These are phyloP conservation scores for Pyrocoelia pectoralis DNA, from an alignment of 2,888 invertebrate genomes.

Conservation along the genomic window DNA sequence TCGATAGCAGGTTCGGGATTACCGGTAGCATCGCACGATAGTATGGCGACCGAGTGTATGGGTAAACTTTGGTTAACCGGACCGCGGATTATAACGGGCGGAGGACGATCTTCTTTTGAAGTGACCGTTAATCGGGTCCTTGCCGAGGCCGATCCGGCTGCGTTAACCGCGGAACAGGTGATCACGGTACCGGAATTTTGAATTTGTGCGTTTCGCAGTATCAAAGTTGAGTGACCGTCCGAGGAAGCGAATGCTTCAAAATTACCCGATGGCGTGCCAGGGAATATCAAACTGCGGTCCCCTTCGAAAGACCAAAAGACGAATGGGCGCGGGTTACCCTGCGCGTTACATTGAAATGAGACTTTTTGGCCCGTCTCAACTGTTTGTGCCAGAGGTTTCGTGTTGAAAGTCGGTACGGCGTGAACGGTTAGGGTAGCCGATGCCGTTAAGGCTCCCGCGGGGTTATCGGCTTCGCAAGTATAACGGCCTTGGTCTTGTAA, in stretches of 20 bases:
- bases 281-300: constrained; percentile 81
- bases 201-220: constrained; percentile 70
- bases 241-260: constrained; percentile 74
- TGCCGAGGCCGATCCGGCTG: constrained; percentile 82
- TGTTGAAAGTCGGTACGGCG: constrained; percentile 73
- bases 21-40: constrained; percentile 85
- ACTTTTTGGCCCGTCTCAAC: constrained; percentile 76
- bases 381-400: constrained; percentile 72
- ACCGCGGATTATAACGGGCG: constrained; percentile 89
- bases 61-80: constrained; percentile 95
- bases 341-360: constrained; percentile 81
- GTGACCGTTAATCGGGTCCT: constrained; percentile 81
- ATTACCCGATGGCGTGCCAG: constrained; percentile 77
- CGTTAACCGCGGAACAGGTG: constrained; percentile 87
- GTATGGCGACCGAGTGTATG: constrained; percentile 82
- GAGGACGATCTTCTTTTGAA: constrained; percentile 83
- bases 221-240: constrained; percentile 69
- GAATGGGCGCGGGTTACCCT: constrained; percentile 83
- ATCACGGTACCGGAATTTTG: constrained; percentile 76
- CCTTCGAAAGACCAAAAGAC: constrained; percentile 92
- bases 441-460: constrained; percentile 79
- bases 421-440: constrained; percentile 81
- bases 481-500: constrained; percentile 84
- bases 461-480: constrained; percentile 84
- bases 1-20: constrained; percentile 80